A percentile compares a stretch with the other conserved stretches of the same genome.
Evolutionary conservation across 2,888 invertebrate species (phyloP).

Genomic region (Embidobia sp.): DNA sequence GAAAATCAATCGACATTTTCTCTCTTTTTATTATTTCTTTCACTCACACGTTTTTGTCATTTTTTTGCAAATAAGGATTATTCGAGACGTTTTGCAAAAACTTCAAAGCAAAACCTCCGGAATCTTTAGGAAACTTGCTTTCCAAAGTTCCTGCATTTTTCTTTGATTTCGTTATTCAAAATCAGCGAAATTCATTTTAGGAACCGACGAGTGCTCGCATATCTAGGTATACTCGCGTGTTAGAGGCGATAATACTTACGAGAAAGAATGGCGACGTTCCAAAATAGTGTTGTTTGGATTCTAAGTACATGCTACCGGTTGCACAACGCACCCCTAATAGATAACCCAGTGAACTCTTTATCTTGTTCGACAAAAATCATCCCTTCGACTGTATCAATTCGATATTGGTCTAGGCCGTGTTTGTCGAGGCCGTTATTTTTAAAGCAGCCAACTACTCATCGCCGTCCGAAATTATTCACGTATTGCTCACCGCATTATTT

Average conservation of each 20-base stretch:
- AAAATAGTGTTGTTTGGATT: slow-evolving; percentile 42
- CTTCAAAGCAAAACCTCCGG: too few relatives aligned
- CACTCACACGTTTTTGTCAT: too few relatives aligned
- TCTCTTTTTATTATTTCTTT: too few relatives aligned
- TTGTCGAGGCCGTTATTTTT: slow-evolving; percentile 5
- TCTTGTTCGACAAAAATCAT: background rate
- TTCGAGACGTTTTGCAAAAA: too few relatives aligned
- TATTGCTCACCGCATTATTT: background rate
- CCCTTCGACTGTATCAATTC: slow-evolving; percentile 1
- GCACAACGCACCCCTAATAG: slow-evolving; percentile 68
- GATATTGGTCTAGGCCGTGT: slow-evolving; percentile 4
- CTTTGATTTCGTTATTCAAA: too few relatives aligned
- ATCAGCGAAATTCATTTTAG: too few relatives aligned
- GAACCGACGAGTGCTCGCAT: background rate
- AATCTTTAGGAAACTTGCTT: too few relatives aligned
- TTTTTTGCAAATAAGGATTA: too few relatives aligned
- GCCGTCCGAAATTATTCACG: background rate
- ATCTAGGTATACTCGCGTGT: background rate
- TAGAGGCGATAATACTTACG: slow-evolving; percentile 24
- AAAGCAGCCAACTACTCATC: background rate
- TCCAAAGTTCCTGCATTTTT: too few relatives aligned
- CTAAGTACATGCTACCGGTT: slow-evolving; percentile 39
- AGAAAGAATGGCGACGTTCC: slow-evolving; percentile 51
- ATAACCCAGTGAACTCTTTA: slow-evolving; percentile 71
- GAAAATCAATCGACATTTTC: too few relatives aligned